Percentiles rank a stretch among this genome's conserved stretches.
phyloP scores from a whole-genome alignment of 2,888 invertebrate species.

The Camptogramma bilineatum region DNA sequence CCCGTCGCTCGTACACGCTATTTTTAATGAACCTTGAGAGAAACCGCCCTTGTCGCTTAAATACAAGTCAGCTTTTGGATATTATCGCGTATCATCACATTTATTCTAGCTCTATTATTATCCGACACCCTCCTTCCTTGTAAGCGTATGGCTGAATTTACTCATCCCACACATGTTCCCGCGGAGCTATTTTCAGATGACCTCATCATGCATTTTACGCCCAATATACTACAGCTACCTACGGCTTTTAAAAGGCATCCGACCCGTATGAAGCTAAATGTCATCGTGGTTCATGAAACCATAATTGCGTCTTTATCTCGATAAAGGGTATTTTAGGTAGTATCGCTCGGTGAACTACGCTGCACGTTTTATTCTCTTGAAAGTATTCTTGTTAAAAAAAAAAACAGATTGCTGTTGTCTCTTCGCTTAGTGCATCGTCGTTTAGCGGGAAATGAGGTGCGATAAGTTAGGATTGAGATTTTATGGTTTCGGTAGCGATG shows the following conservation, averaged over 20 bases:
- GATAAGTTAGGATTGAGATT: slow-evolving; percentile 18
- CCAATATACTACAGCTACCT: slow-evolving; percentile 55
- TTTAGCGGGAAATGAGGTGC: slow-evolving; percentile 25
- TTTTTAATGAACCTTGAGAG: slow-evolving; percentile 83
- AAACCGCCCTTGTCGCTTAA: slow-evolving; percentile 80
- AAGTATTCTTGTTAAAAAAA: slow-evolving; percentile 13
- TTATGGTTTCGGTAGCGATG: slow-evolving; percentile 21
- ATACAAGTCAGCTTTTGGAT: slow-evolving; percentile 59
- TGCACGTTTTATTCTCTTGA: slow-evolving; percentile 23
- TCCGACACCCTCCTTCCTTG: slow-evolving; percentile 55
- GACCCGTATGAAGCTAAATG: slow-evolving; percentile 65
- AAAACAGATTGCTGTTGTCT: slow-evolving; percentile 17
- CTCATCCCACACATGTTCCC: slow-evolving; percentile 57
- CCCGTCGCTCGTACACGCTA: slow-evolving; percentile 58
- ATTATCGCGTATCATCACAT: slow-evolving; percentile 54
- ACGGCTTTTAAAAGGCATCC: slow-evolving; percentile 61
- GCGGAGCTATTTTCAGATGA: slow-evolving; percentile 67
- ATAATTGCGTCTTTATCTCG: slow-evolving; percentile 50
- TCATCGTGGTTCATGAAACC: slow-evolving; percentile 54
- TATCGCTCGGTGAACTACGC: slow-evolving; percentile 25
- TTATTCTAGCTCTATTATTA: slow-evolving; percentile 60
- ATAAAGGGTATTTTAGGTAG: slow-evolving; percentile 49
- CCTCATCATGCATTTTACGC: slow-evolving; percentile 67
- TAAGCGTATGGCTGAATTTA: slow-evolving; percentile 51
- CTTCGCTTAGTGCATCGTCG: slow-evolving; percentile 17